Base-by-base conservation (phyloP, 2,113 vertebrate genomes). In the Carassius auratus region DNA sequence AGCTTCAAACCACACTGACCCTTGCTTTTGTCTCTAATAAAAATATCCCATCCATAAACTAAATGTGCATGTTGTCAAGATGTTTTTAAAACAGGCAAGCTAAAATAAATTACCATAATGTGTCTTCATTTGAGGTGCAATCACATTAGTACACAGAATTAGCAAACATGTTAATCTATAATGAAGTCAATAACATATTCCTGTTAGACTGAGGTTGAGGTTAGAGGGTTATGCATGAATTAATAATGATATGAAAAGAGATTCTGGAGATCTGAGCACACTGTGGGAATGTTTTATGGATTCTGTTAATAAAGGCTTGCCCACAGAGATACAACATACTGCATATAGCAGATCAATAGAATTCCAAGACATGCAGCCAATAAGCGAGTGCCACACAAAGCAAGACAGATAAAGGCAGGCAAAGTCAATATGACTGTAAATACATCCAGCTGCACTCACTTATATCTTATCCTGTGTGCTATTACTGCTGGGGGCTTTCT, bases 371-470 rank as follows among this genome's bases (percentile, higher is more conserved):
- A 77, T 66, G 62, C 84, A 73, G 57, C 84, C 84, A 83, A 74
- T 88, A 77, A 88, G 83, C 68, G 83, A 66, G 81, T 79, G 50
- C 74, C 45, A 76, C 81, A 87, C 79, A 83, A 71, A 85, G 80
- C 74, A 78, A 76, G 64, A 84, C 59, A 84, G 68, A 87, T 79
- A 87, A 86, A 87, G 83, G 73, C 81, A 62, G 57, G 71, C 86
- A 48, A 66, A 87, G 83, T 74, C 85, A 88, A 84, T 83, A 85
- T 19, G 52, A 85, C 30, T 33, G 90, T 93, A 92, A 94, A 94
- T 93, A 91, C 90, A 89, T 92, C 76, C 75, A 90, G 88, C 86
- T 82, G 90, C 91, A 94, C 93, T 94, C 93, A 93, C 92, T 92
- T 93, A 89, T 92, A 92, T 90, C 84, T 91, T 89, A 88, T 94